These are phyloP conservation scores for Armadillidium nasatum DNA, from an alignment of 1,140 invertebrate species.

Conservation along the genomic window DNA sequence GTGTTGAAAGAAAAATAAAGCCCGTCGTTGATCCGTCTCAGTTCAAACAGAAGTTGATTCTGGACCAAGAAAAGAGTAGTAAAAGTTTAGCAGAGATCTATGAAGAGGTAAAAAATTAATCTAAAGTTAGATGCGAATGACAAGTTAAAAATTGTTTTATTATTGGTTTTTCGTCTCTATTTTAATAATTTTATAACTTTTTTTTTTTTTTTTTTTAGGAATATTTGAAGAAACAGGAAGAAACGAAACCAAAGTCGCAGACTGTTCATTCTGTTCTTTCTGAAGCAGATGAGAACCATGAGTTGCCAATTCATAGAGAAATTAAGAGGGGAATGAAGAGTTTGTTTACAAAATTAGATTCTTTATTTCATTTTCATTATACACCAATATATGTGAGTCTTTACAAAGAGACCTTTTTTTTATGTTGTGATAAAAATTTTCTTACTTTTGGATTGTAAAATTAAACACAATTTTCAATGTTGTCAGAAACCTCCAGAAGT, in stretches of 20 bases:
- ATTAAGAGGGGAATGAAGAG: constrained; percentile 69
- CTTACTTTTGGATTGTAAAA: too few species aligned
- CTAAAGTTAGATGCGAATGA: too few species aligned
- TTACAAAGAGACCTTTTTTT: too few species aligned
- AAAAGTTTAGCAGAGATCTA: constrained; percentile 90
- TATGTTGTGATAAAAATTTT: too few species aligned
- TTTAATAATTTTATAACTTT: constrained; percentile 9
- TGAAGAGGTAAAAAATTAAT: constrained; percentile 69
- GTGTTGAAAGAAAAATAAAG: constrained; percentile 85
- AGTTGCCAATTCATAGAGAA: constrained; percentile 68
- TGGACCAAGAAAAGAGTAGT: constrained; percentile 95
- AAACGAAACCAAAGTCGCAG: constrained; percentile 46
- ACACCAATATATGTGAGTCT: constrained; percentile 72
- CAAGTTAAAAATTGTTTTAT: constrained; percentile 10
- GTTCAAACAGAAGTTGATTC: constrained; percentile 81
- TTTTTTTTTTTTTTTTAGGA: constrained; percentile 55
- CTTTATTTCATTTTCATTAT: constrained; percentile 88
- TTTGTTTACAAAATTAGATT: constrained; percentile 83
- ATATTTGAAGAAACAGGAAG: constrained; percentile 74
- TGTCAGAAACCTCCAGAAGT: constrained; percentile 71
- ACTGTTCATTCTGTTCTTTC: constrained; percentile 11
- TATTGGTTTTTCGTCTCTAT: constrained; percentile 11
- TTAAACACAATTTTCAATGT: too few species aligned
- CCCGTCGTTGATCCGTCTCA: constrained; percentile 74
- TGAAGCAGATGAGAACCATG: constrained; percentile 49